Conservation (phyloP, 2,797 vertebrate species). For the Hippopotamyrus pictus region DNA sequence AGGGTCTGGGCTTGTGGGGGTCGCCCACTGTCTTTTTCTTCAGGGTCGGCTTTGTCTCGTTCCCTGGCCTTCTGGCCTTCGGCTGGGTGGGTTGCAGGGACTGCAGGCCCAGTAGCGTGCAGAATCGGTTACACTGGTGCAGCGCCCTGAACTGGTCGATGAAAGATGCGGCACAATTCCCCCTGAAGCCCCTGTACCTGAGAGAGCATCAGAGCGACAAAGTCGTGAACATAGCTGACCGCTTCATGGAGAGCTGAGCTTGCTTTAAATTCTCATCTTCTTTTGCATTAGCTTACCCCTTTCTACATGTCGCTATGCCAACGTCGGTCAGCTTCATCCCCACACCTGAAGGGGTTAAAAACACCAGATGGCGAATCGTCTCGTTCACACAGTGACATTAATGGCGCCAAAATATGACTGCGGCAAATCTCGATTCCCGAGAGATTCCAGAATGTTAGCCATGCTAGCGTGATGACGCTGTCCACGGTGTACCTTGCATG, state of each 20-base stretch:
- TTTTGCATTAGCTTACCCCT: constrained; percentile 72
- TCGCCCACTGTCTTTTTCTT: constrained; percentile 60
- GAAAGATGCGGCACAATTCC: constrained; percentile 89
- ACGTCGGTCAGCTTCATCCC: constrained; percentile 95
- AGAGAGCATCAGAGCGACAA: constrained; percentile 5
- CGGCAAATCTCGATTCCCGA: background rate
- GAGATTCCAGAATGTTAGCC: background rate
- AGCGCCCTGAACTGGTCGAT: constrained; percentile 93
- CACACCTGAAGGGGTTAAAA: constrained; percentile 68
- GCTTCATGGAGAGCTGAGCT: background rate
- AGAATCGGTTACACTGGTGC: constrained; percentile 90
- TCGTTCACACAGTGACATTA: too few relatives aligned
- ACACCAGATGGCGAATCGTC: background rate
- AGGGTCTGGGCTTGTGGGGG: constrained; percentile 63
- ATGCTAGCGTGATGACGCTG: background rate
- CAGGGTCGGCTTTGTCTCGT: constrained; percentile 44
- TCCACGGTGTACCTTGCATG: constrained; percentile 78
- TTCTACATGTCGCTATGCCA: constrained; percentile 88
- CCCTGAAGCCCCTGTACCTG: constrained; percentile 95
- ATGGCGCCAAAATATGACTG: background rate
- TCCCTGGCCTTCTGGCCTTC: constrained; percentile 65
- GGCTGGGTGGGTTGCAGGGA: constrained; percentile 61
- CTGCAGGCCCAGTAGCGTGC: constrained; percentile 78
- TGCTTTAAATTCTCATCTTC: background rate
- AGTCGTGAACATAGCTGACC: background rate